Conservation (phyloP, 2,888 invertebrate species). For the Netelia melanura region DNA sequence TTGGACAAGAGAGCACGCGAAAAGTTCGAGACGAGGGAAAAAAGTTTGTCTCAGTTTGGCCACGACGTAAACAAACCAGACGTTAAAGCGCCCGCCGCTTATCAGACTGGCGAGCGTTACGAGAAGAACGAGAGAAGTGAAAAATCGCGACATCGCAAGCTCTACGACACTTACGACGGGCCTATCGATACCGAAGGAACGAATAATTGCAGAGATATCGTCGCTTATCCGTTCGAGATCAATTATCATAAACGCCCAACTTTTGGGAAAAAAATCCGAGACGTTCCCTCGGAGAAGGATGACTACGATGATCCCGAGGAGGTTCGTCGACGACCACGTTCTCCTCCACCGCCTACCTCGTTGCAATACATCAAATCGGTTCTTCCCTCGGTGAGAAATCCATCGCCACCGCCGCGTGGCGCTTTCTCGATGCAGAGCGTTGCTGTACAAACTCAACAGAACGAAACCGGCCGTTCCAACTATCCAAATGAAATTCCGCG, state of each 20-base stretch:
- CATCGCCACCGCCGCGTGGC: constrained; percentile 50
- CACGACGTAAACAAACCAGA: constrained; percentile 19
- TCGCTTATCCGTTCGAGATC: constrained; percentile 64
- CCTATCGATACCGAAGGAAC: not conserved
- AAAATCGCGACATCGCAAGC: constrained; percentile 46
- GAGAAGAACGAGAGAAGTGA: constrained; percentile 41
- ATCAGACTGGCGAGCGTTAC: constrained; percentile 20
- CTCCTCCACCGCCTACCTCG: constrained; percentile 15
- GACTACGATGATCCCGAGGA: constrained; percentile 54
- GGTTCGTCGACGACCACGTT: not conserved
- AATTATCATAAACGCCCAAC: constrained; percentile 61
- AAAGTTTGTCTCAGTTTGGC: not conserved
- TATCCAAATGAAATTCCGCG: constrained; percentile 35
- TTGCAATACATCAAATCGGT: constrained; percentile 53
- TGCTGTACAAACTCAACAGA: constrained; percentile 66
- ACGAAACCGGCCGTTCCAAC: constrained; percentile 9
- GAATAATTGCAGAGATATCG: constrained; percentile 39
- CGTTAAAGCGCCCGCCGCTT: constrained; percentile 40
- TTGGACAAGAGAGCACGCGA: constrained; percentile 16
- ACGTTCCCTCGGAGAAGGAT: constrained; percentile 48
- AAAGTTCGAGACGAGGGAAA: constrained; percentile 9
- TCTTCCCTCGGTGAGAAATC: constrained; percentile 34
- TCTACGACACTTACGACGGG: constrained; percentile 54
- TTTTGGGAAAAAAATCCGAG: constrained; percentile 47
- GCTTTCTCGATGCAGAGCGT: constrained; percentile 62